Conservation (phyloP, 2,797 vertebrate genomes). For the Gymnodraco acuticeps region DNA sequence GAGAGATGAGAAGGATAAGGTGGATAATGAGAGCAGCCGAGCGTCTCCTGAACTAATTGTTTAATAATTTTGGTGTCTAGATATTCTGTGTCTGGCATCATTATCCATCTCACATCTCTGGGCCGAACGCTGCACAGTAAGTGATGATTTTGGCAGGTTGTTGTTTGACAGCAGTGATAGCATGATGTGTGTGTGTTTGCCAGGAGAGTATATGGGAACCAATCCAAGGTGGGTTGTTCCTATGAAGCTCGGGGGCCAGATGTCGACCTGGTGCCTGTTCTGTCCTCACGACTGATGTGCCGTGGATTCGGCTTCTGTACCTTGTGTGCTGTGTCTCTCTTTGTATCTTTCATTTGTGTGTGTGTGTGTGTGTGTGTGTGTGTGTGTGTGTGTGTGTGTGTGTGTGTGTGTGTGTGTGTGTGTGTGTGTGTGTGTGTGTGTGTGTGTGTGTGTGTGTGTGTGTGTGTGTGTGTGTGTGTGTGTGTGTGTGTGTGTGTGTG, state of each 20-base stretch:
- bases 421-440: background rate
- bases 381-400: conserved; percentile 13
- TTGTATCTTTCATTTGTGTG: conserved; percentile 34
- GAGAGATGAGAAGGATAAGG: conserved; percentile 39
- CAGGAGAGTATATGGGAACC: conserved; percentile 8
- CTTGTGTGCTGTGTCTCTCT: conserved; percentile 31
- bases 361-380: conserved; percentile 15
- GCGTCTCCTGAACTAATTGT: conserved; percentile 44
- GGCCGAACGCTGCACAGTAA: background rate
- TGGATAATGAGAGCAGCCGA: conserved; percentile 48
- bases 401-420: conserved; percentile 11
- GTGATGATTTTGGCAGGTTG: conserved; percentile 31
- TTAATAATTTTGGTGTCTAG: conserved; percentile 61
- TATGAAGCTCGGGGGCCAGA: conserved; percentile 23
- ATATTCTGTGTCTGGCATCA: conserved; percentile 40
- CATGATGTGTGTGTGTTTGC: background rate
- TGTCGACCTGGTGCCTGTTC: conserved; percentile 16
- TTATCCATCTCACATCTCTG: conserved; percentile 14
- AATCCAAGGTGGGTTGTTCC: conserved; percentile 36
- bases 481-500: background rate
- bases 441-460: conserved; percentile 7
- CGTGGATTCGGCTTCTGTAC: conserved; percentile 29
- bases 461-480: conserved; percentile 4
- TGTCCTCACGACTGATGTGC: conserved; percentile 51
- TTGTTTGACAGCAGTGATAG: conserved; percentile 28